Conservation (phyloP, 2,797 vertebrate species). For the Diplodus puntazzo region DNA sequence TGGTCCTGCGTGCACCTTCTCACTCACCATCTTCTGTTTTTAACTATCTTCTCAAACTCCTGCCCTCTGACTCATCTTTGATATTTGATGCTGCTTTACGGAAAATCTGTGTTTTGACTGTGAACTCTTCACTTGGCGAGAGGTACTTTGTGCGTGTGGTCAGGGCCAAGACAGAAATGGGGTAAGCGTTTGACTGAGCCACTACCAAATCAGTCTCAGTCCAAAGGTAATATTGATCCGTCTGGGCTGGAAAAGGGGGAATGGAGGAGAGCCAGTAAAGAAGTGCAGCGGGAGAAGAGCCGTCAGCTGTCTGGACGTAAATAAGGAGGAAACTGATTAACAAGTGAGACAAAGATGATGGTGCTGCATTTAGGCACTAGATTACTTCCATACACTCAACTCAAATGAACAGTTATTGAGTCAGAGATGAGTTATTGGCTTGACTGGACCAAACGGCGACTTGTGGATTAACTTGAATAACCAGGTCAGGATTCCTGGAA, state of each 20-base stretch:
- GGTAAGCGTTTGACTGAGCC: slow-evolving; percentile 48
- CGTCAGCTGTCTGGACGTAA: slow-evolving; percentile 39
- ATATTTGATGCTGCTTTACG: slow-evolving; percentile 27
- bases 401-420: neutral
- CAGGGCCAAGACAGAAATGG: slow-evolving; percentile 41
- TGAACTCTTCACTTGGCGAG: slow-evolving; percentile 36
- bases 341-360: slow-evolving; percentile 36
- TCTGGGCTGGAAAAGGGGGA: slow-evolving; percentile 43
- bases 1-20: neutral
- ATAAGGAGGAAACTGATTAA: slow-evolving; percentile 50
- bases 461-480: too few species aligned
- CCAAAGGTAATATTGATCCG: slow-evolving; percentile 69
- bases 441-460: neutral
- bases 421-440: neutral
- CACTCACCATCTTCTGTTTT: neutral
- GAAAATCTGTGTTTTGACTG: slow-evolving; percentile 7
- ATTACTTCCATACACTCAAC: neutral
- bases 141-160: slow-evolving; percentile 2
- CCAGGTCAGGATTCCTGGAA: too few species aligned
- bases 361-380: slow-evolving; percentile 9
- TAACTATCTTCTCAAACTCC: slow-evolving; percentile 10
- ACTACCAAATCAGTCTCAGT: slow-evolving; percentile 52
- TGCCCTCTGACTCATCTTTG: slow-evolving; percentile 4
- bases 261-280: slow-evolving; percentile 35
- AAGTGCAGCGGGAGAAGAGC: slow-evolving; percentile 14